Percentiles rank a stretch among this genome's conserved stretches.
phyloP scores from a whole-genome alignment of 2,113 vertebrate genomes.

The Rynchops niger region DNA sequence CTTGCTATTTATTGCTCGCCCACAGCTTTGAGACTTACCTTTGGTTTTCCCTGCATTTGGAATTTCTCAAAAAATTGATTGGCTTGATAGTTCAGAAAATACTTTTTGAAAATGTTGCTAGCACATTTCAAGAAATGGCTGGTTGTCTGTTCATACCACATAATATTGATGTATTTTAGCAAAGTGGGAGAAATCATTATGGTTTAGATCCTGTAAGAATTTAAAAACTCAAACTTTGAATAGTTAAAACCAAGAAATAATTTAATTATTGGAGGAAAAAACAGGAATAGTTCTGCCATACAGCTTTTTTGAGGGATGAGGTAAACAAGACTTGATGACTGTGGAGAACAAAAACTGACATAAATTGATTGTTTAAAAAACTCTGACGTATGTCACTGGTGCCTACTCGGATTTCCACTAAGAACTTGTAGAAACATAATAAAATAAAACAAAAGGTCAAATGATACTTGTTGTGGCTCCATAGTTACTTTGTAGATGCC shows the following conservation, averaged over 20 bases:
- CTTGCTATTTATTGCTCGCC: not conserved
- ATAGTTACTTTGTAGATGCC: not conserved
- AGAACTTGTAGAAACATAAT: not conserved
- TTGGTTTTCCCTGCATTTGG: not conserved
- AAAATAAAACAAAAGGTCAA: not conserved
- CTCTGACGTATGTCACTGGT: not conserved
- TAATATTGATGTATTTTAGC: not conserved
- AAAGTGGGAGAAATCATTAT: not conserved
- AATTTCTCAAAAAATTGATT: not conserved
- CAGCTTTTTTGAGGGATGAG: not conserved
- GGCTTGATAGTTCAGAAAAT: not conserved
- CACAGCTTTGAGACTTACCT: not conserved
- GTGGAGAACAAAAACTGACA: not conserved
- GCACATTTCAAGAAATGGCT: not conserved
- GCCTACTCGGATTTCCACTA: not conserved
- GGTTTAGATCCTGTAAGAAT: not conserved
- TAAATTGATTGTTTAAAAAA: not conserved
- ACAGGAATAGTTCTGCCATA: not conserved
- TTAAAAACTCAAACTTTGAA: not conserved
- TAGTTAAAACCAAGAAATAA: not conserved
- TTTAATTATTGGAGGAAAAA: not conserved
- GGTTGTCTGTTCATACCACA: not conserved
- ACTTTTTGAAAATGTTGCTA: not conserved
- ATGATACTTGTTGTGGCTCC: not conserved
- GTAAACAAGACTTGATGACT: not conserved